Evolutionary conservation across 2,797 vertebrate genomes (phyloP), one percentile per base, ranked within the genome.

Genomic region (Smutsia gigantea): DNA sequence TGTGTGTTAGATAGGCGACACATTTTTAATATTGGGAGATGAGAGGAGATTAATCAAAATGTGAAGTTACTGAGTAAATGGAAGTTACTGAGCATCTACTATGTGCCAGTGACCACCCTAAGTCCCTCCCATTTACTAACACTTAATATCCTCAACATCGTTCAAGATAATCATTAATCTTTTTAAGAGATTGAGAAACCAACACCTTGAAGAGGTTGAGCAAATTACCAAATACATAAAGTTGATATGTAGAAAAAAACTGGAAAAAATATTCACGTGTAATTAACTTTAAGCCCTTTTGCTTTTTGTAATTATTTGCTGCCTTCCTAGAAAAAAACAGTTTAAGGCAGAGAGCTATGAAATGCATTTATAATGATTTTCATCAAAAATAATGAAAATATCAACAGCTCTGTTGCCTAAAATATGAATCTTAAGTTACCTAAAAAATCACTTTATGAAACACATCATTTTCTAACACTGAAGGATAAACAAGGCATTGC

Each of bases 101-200:
- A n/a, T 10, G 10, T 71, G 6, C 1, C 19, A 86, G 5, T 23
- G 3, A 14, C 37, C 4, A 37, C 4, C 25, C 0, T 13, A 25
- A 14, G 18, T 42, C 34, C 5, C 31, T 63, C 77, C 23, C 2
- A 55, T 13, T 63, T 46, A 57, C 29, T 19, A 9, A n/a, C 1
- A 86, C 6, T 21, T 53, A 59, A 64, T 34, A 51, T 12, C 88
- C 15, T 53, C 1, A 72, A 21, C 2, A 64, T 4, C 79, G 23
- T 34, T 25, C 29, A 83, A 84, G 68, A 29, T 46, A 39, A 55
- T 61, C 13, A 46, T 37, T 29, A 23, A 42, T 9, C 14, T 4
- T 71, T 84, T 87, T 63, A 63, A 19, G 6, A 72, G 12, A 46
- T 61, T 7, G 78, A 59, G 10, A 27, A 85, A 31, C 1, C 17